These are phyloP conservation scores for Gopherus flavomarginatus DNA, from an alignment of 2,113 vertebrate genomes.

Conservation along the genomic window DNA sequence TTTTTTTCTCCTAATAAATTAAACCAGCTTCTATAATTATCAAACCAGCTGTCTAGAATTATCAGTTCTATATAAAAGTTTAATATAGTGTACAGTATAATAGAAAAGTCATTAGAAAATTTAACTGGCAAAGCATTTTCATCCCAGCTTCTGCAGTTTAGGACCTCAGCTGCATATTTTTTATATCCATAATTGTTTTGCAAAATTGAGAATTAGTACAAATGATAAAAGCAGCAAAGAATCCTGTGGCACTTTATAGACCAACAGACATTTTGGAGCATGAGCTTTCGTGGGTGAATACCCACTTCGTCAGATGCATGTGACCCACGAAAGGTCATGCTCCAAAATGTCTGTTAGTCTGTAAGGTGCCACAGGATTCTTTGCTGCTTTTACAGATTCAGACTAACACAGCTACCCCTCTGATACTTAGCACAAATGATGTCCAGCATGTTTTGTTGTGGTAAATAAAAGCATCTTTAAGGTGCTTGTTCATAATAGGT, in stretches of 20 bases:
- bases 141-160: not conserved
- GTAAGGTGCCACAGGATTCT: too few species aligned
- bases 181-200: not conserved
- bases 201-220: not conserved
- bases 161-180: not conserved
- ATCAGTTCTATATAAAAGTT: not conserved
- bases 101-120: not conserved
- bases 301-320: too few species aligned
- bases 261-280: too few species aligned
- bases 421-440: not conserved
- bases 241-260: too few species aligned
- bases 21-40: not conserved
- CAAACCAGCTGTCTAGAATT: not conserved
- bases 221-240: not conserved
- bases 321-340: too few species aligned
- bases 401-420: too few species aligned
- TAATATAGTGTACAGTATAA: not conserved
- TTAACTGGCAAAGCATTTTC: not conserved
- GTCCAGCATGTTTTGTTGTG: not conserved
- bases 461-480: not conserved
- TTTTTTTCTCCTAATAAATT: not conserved
- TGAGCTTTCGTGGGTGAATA: too few species aligned
- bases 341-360: too few species aligned
- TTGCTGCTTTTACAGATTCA: too few species aligned
- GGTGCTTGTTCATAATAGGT: not conserved